Conservation (phyloP, 2,888 invertebrate genomes). For the Thera obeliscata region DNA sequence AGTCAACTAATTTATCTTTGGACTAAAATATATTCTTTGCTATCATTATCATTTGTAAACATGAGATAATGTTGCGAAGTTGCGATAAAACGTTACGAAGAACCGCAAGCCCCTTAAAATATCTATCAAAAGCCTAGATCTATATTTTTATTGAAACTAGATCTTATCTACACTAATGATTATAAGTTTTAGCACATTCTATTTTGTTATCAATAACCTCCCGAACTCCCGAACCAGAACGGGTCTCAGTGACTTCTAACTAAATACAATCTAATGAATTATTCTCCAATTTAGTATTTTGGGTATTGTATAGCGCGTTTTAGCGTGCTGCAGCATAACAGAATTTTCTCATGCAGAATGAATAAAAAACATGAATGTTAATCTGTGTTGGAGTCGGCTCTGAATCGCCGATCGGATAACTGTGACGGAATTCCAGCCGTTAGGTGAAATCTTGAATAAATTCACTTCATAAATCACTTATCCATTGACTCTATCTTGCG, state of each 20-base stretch:
- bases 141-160: too few species aligned
- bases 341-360: constrained; percentile 21
- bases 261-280: too few species aligned
- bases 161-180: too few species aligned
- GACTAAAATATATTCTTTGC: constrained; percentile 1
- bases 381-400: constrained; percentile 16
- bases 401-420: constrained; percentile 28
- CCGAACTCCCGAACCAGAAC: too few species aligned
- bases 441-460: constrained; percentile 41
- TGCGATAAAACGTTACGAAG: constrained; percentile 13
- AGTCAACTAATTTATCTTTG: neutral
- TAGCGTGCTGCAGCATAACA: neutral
- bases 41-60: constrained; percentile 23
- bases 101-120: constrained; percentile 11
- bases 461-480: constrained; percentile 30
- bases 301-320: neutral
- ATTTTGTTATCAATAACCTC: too few species aligned
- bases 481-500: constrained; percentile 46
- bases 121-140: neutral
- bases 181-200: too few species aligned
- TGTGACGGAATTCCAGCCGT: constrained; percentile 36
- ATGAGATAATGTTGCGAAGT: constrained; percentile 13
- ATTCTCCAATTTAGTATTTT: too few species aligned
- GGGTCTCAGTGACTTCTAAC: too few species aligned
- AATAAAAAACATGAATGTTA: constrained; percentile 22